Conservation (phyloP, 2,888 invertebrate genomes). For the Molorchus minor region DNA sequence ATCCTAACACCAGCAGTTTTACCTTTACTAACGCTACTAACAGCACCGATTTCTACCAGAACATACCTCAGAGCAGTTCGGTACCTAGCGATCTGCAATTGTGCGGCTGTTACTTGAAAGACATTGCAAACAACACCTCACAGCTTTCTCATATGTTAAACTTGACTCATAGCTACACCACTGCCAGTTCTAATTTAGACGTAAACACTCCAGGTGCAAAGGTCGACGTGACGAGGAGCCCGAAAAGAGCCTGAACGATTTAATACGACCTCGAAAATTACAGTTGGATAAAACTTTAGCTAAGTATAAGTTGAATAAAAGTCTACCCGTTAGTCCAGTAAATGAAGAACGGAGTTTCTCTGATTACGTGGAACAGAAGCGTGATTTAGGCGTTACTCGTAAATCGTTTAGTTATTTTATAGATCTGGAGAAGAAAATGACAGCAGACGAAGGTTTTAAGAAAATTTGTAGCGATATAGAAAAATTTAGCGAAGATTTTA, state of each 20-base stretch:
- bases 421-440: constrained; percentile 66
- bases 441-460: constrained; percentile 57
- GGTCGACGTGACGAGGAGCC: constrained; percentile 52
- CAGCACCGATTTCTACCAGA: constrained; percentile 40
- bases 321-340: constrained; percentile 84
- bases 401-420: constrained; percentile 74
- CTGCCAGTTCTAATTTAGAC: constrained; percentile 29
- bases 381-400: constrained; percentile 50
- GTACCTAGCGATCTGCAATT: constrained; percentile 59
- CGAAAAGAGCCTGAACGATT: constrained; percentile 49
- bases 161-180: constrained; percentile 39
- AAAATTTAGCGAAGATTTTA: constrained; percentile 59
- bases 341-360: constrained; percentile 71
- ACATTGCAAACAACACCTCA: constrained; percentile 56
- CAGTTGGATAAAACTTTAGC: constrained; percentile 58
- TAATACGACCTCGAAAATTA: constrained; percentile 57
- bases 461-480: constrained; percentile 61
- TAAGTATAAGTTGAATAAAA: constrained; percentile 68
- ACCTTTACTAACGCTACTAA: constrained; percentile 49
- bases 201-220: constrained; percentile 38
- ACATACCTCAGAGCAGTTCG: constrained; percentile 48
- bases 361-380: constrained; percentile 55
- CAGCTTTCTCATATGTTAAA: constrained; percentile 51
- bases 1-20: constrained; percentile 46
- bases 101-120: constrained; percentile 61